These are phyloP conservation scores for Halcyon senegalensis DNA, from an alignment of 2,113 vertebrate species.

Conservation along the genomic window DNA sequence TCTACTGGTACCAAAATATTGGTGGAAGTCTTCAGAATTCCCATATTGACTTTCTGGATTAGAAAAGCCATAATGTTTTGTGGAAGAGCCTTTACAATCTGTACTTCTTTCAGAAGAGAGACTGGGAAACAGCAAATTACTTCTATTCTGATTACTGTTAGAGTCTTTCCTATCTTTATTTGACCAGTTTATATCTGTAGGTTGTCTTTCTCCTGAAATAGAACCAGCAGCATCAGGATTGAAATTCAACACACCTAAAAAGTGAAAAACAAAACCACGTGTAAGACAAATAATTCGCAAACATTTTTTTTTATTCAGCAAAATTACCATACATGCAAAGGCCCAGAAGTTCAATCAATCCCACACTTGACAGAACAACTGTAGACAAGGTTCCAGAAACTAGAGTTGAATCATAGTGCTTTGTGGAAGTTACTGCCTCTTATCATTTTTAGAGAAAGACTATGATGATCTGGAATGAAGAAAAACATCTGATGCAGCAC, in stretches of 20 bases:
- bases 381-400: neutral
- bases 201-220: slow-evolving; percentile 73
- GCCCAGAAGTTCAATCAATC: neutral
- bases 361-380: neutral
- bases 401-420: neutral
- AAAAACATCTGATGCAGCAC: neutral
- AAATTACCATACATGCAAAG: neutral
- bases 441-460: neutral
- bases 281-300: neutral
- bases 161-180: slow-evolving; percentile 77
- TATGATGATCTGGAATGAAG: neutral
- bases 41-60: slow-evolving; percentile 68
- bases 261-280: neutral
- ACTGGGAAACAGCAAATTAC: slow-evolving; percentile 60
- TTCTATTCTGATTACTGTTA: slow-evolving; percentile 74
- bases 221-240: slow-evolving; percentile 79
- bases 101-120: slow-evolving; percentile 68
- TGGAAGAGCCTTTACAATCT: slow-evolving; percentile 64
- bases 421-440: neutral
- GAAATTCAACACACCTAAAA: slow-evolving; percentile 78
- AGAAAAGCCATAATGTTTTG: slow-evolving; percentile 59
- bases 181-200: slow-evolving; percentile 74
- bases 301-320: neutral
- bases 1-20: slow-evolving; percentile 70
- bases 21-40: slow-evolving; percentile 69